Base-by-base conservation (phyloP, 2,888 invertebrate genomes). In the Idaea aversata region DNA sequence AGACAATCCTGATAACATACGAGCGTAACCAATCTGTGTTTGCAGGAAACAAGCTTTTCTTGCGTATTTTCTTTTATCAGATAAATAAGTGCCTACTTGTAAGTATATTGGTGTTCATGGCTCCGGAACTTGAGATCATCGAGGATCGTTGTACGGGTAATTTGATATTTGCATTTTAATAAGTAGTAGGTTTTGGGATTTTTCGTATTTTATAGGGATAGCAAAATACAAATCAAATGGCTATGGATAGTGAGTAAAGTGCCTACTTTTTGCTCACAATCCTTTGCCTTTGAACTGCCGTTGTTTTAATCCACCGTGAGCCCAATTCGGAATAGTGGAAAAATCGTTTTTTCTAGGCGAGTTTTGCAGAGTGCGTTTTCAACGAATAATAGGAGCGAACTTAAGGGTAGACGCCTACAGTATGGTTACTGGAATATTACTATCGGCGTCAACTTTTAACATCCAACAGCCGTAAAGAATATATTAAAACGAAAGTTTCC, bases 1-100 rank as follows among this genome's bases (percentile, higher is more conserved):
- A 69, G 63, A 66, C 65, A 38, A 25, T 36, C 58, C 65, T 67
- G 71, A 70, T 72, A 69, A 64, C 65, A 64, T 34, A 61, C 7
- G 47, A 47, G 47, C 47, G 47, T 60, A 38, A 36, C 64, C 64
- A 66, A 68, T 69, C 61, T 67, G 62, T 66, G 67, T 62, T 70
- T 63, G 65, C 47, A 59, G 5, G 62, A 67, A 67, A 64, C 66
- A 62, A 63, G 64, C 62, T 66, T 65, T 64, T 63, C 61, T 38
- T 61, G 63, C 63, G 36, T 16, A 25, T 59, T 59, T 25, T 59
- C 59, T 59, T 47, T 47, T 59, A 59, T 59, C 59, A 34, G 59
- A 59, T 59, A 59, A 59, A 47, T 47, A 47, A 47, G 47, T 47
- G 47, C 47, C 47, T 47, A 47, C 47, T 47, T 47, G 47, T 47